These are phyloP conservation scores for Nasonia oneida DNA, from an alignment of 2,888 invertebrate species.

Conservation along the genomic window DNA sequence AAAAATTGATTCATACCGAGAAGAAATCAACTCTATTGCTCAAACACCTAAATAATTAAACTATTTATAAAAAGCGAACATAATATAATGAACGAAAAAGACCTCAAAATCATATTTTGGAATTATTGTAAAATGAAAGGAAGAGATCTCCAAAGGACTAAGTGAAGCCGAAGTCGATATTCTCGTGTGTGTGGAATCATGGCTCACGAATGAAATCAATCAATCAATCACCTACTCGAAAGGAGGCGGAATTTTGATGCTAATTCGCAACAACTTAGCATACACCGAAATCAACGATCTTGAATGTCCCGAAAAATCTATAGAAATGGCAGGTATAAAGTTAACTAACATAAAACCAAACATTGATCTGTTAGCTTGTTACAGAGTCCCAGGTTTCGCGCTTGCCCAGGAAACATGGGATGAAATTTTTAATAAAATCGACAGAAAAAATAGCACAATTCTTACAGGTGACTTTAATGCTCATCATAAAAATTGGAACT, in stretches of 20 bases:
- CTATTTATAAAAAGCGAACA: neutral
- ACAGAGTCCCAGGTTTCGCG: neutral
- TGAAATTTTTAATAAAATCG: conserved; percentile 13
- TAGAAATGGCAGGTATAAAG: no score
- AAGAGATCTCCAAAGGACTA: neutral
- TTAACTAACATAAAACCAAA: no score
- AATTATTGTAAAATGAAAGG: conserved; percentile 7
- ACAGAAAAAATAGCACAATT: neutral
- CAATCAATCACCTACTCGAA: no score
- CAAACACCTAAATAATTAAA: neutral
- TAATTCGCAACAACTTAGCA: no score
- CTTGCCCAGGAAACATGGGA: conserved; percentile 7
- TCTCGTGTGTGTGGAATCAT: conserved; percentile 30
- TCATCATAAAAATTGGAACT: conserved; percentile 5
- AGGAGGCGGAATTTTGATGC: no score
- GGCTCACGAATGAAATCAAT: neutral
- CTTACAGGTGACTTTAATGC: conserved; percentile 3
- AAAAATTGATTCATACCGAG: neutral
- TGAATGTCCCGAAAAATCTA: no score
- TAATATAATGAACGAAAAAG: neutral
- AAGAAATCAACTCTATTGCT: neutral
- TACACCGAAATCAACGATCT: no score
- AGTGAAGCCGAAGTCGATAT: conserved; percentile 9
- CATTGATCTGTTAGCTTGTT: no score
- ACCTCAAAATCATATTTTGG: conserved; percentile 28